phyloP scores from a whole-genome alignment of 1,140 invertebrate genomes.

The roundworm (Caenorhabditis elegans) region WBcel235 BX284605.5:11893001-11893500 shows the following conservation, averaged over 20 bases:
- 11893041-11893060: not conserved
- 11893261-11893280: not conserved
- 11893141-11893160: too few relatives aligned
- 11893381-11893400: not conserved
- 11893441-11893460: too few relatives aligned
- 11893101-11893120: not conserved
- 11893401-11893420: not conserved
- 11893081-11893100: not conserved
- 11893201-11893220: not conserved
- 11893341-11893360: not conserved
- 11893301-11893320: not conserved
- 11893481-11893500: too few relatives aligned
- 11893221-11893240: not conserved
- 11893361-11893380: not conserved
- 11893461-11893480: too few relatives aligned
- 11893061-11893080: not conserved
- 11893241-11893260: not conserved
- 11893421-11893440: not conserved
- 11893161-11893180: too few relatives aligned
- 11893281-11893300: not conserved
- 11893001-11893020: not conserved
- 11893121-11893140: too few relatives aligned
- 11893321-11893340: not conserved
- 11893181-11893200: not conserved
- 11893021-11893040: not conserved